These are phyloP conservation scores for Knipowitschia caucasica DNA, from an alignment of 2,797 vertebrate genomes.

Conservation along the genomic window DNA sequence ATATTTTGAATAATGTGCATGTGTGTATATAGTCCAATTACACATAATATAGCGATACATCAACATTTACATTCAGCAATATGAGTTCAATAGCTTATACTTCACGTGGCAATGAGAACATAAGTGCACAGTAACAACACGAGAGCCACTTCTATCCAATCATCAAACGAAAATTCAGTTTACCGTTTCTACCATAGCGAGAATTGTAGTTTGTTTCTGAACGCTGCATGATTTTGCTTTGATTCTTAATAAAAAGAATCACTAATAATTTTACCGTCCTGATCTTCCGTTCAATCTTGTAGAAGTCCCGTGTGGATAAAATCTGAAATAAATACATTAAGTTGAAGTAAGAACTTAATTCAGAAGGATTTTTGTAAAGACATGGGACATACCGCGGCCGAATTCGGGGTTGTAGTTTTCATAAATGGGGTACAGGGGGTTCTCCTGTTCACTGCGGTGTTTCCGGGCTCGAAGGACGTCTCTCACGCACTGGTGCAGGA, in stretches of 20 bases:
- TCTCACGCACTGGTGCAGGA: slow-evolving; percentile 89
- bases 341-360: not conserved
- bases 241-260: not conserved
- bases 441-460: slow-evolving; percentile 87
- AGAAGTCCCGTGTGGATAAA: slow-evolving; percentile 60
- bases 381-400: slow-evolving; percentile 77
- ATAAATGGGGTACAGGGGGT: slow-evolving; percentile 90
- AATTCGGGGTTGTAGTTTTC: slow-evolving; percentile 95
- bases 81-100: slow-evolving; percentile 63
- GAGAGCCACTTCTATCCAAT: slow-evolving; percentile 30
- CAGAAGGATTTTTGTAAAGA: not conserved
- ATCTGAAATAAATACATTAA: slow-evolving; percentile 37
- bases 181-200: too few species aligned
- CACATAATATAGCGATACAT: slow-evolving; percentile 42
- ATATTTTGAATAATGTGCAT: slow-evolving; percentile 9
- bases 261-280: not conserved
- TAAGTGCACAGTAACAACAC: slow-evolving; percentile 24
- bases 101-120: slow-evolving; percentile 27
- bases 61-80: slow-evolving; percentile 68
- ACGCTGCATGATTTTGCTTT: too few species aligned
- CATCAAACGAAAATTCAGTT: not conserved
- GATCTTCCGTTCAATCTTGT: slow-evolving; percentile 7
- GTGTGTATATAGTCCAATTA: not conserved
- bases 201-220: too few species aligned
- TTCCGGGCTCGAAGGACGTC: slow-evolving; percentile 90